A percentile compares a stretch with the other conserved stretches of the same genome.
These are phyloP conservation scores for Lamellibrachia satsuma DNA, from an alignment of 2,888 invertebrate species.

Conservation along the genomic window DNA sequence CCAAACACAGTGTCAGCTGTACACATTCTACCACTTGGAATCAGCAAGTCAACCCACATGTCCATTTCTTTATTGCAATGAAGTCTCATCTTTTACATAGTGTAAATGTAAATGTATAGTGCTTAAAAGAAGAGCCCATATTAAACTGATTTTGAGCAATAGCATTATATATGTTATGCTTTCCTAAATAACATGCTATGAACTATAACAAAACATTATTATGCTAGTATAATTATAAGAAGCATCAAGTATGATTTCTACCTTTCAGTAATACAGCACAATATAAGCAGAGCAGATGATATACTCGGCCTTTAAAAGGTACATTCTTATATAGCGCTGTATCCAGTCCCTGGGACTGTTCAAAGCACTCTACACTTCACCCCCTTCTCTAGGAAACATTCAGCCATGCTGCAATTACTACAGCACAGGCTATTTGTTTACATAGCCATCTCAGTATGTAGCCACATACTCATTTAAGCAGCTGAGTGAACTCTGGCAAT, in stretches of 20 bases:
- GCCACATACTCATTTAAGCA: too few species aligned
- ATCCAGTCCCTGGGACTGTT: too few species aligned
- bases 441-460: too few species aligned
- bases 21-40: not conserved
- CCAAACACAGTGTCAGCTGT: not conserved
- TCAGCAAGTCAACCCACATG: not conserved
- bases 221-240: not conserved
- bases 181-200: not conserved
- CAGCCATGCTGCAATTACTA: too few species aligned
- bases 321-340: too few species aligned
- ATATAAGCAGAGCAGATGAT: not conserved
- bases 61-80: not conserved
- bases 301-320: not conserved
- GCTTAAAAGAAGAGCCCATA: not conserved
- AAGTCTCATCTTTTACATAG: not conserved
- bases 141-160: not conserved
- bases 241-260: not conserved
- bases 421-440: too few species aligned
- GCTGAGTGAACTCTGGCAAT: too few species aligned
- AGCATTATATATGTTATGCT: not conserved
- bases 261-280: not conserved
- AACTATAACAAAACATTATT: not conserved
- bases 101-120: not conserved
- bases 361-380: not conserved
- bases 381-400: not conserved